Percentiles rank a stretch among this genome's conserved stretches.
These are phyloP conservation scores for Timema cristinae DNA, from an alignment of 2,888 invertebrate genomes.

Conservation along the genomic window DNA sequence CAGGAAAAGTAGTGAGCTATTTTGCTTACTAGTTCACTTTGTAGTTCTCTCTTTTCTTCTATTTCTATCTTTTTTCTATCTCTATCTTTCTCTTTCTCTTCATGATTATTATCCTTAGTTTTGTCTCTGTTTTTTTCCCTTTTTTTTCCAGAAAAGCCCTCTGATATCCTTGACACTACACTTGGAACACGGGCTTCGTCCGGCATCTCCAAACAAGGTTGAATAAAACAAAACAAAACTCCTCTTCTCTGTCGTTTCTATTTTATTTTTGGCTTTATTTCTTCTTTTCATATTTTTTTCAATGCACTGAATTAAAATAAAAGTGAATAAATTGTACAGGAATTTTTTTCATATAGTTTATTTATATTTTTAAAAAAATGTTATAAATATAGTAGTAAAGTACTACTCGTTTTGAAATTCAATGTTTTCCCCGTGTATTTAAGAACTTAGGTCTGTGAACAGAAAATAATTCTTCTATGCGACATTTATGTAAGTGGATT, in stretches of 20 bases:
- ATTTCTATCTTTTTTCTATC: slow-evolving; percentile 18
- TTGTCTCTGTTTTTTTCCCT: slow-evolving; percentile 28
- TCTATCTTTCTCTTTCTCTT: slow-evolving; percentile 21
- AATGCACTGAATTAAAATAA: neutral
- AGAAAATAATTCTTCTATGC: too few relatives aligned
- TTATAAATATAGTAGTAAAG: neutral
- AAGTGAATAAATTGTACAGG: neutral
- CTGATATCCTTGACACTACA: slow-evolving; percentile 33
- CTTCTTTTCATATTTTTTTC: slow-evolving; percentile 5
- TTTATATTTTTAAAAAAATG: slow-evolving; percentile 5
- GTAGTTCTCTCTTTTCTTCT: too few relatives aligned
- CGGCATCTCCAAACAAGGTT: slow-evolving; percentile 33
- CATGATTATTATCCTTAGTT: slow-evolving; percentile 21
- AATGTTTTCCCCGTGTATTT: too few relatives aligned
- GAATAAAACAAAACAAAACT: slow-evolving; percentile 21
- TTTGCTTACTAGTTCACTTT: too few relatives aligned
- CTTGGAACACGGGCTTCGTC: slow-evolving; percentile 30
- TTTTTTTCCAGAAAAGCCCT: slow-evolving; percentile 32
- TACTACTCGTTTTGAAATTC: too few relatives aligned
- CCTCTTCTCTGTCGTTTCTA: slow-evolving; percentile 12
- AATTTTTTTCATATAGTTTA: neutral
- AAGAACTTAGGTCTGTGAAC: too few relatives aligned
- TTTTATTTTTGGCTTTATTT: slow-evolving; percentile 14
- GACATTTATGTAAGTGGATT: too few relatives aligned
- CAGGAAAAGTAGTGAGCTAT: too few relatives aligned